Evolutionary conservation across 2,888 invertebrate genomes (phyloP), one percentile per base, ranked within the genome.

Genomic region (Sinelater perroti): DNA sequence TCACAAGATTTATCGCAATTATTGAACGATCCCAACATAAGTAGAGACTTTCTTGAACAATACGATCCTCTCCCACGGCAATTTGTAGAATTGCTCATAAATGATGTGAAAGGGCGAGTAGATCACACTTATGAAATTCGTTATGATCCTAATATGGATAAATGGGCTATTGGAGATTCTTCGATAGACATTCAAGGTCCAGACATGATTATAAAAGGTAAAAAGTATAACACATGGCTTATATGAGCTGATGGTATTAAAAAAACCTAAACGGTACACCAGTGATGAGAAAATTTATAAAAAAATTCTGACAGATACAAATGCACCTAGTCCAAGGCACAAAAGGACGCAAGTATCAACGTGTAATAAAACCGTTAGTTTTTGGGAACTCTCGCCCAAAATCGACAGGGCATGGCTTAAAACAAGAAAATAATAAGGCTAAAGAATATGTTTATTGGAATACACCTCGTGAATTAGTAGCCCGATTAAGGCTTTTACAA

Each of bases 201-300:
- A 42, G 24, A 30, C 17, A 2, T 20, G n/a, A n/a, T n/a, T n/a
- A n/a, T n/a, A n/a, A n/a, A n/a, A n/a, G n/a, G 40, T 24, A 45
- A 58, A 50, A 35, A 28, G 31, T 64, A 50, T 57, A 17, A 63
- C 58, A 28, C 33, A 31, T 30, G 60, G 63, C 10, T 35, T 63
- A 17, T 36, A 35, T 14, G 53, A 56, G 14, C 18, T 64, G 20
- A 8, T 64, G 14, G 54, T 64, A 26, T 40, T 40, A 17, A 50
- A 44, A 24, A 16, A 44, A 35, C 62, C 60, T 13, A 20, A 46
- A 3, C 62, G 59, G 26, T n/a, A n/a, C n/a, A n/a, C n/a, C 26
- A n/a, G 53, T n/a, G 63, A 64, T 20, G 17, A 53, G 28, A 16
- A 36, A 26, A 47, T 45, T 3, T 65, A 50, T 50, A 45, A 46